Conservation (phyloP, 1,140 invertebrate genomes). For the Armadillidium nasatum region DNA sequence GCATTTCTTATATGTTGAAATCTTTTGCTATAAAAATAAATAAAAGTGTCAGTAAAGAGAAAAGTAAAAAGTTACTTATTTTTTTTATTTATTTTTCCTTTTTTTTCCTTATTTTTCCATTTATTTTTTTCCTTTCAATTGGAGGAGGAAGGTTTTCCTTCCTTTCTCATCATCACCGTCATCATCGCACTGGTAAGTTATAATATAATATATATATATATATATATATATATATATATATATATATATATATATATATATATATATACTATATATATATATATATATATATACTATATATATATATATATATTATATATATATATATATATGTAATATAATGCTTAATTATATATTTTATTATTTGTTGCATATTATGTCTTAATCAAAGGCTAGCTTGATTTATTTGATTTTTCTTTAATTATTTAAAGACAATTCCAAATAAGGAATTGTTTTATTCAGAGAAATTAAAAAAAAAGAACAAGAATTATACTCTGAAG, state of each 20-base stretch:
- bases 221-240: background rate
- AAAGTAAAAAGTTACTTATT: background rate
- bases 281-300: background rate
- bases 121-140: background rate
- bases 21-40: background rate
- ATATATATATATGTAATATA: too few species aligned
- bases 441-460: too few species aligned
- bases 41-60: background rate
- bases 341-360: too few species aligned
- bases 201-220: background rate
- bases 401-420: too few species aligned
- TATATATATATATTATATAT: background rate
- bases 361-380: too few species aligned
- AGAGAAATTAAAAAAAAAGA: too few species aligned
- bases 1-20: background rate
- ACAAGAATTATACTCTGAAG: too few species aligned
- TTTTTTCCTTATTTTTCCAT: background rate
- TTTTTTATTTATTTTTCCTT: background rate
- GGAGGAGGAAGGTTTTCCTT: conserved; percentile 2
- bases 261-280: background rate
- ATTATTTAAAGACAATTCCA: too few species aligned
- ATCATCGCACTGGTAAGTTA: conserved; percentile 1
- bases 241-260: background rate
- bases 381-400: too few species aligned
- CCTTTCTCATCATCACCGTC: conserved; percentile 4